Evolutionary conservation across 2,113 vertebrate genomes (phyloP).

Genomic region (Capreolus pygargus): DNA sequence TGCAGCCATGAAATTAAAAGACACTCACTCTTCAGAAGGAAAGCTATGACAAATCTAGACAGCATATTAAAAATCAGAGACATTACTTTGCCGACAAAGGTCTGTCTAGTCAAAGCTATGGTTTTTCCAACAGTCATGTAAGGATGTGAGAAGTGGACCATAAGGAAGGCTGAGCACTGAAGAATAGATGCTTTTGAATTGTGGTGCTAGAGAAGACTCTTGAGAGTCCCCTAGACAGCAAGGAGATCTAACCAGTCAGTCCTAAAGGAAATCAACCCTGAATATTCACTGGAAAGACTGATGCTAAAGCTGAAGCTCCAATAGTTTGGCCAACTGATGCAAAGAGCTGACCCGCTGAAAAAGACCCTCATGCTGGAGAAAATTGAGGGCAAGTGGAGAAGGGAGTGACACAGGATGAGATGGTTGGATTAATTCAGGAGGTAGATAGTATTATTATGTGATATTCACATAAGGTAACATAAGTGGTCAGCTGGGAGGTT

Average conservation of each 20-base stretch:
- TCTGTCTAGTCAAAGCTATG: background rate
- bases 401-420: background rate
- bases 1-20: background rate
- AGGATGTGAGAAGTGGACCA: background rate
- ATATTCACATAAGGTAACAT: background rate
- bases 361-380: background rate
- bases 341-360: background rate
- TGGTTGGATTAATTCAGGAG: background rate
- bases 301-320: background rate
- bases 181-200: background rate
- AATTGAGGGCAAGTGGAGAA: background rate
- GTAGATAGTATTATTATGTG: background rate
- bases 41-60: background rate
- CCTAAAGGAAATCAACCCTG: background rate
- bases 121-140: background rate
- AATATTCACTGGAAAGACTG: background rate
- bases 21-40: fast-evolving
- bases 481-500: background rate
- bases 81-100: background rate
- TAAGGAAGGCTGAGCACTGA: background rate
- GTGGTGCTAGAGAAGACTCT: background rate
- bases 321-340: background rate
- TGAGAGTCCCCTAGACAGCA: background rate
- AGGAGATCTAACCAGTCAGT: background rate
- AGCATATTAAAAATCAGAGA: background rate